Conservation (phyloP, 1,140 invertebrate genomes). For the Anastatus disparis region DNA sequence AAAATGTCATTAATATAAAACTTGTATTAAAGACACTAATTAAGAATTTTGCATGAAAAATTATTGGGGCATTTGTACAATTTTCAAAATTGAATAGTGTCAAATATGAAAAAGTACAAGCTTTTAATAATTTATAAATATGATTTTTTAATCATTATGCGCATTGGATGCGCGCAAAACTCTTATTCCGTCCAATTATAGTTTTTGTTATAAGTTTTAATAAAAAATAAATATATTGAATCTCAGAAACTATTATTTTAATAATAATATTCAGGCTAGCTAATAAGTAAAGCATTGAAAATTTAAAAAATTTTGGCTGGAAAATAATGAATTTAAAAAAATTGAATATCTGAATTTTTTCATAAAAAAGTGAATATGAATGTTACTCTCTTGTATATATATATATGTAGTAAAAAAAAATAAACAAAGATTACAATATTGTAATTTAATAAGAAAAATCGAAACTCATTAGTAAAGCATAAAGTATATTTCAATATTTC, state of each 20-base stretch:
- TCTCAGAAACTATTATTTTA: conserved; percentile 14
- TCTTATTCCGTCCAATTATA: conserved; percentile 26
- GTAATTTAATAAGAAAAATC: background rate
- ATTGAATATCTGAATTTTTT: background rate
- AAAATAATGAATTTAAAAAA: background rate
- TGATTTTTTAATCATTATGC: background rate
- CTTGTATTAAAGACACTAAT: background rate
- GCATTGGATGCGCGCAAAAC: background rate
- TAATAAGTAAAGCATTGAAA: background rate
- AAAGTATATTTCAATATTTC: background rate
- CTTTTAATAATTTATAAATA: conserved; percentile 17
- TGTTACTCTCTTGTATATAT: background rate
- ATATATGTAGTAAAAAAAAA: no score
- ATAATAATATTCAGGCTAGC: background rate
- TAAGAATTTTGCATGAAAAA: background rate
- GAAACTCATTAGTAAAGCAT: no score
- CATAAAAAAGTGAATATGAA: background rate
- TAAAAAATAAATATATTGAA: conserved; percentile 15
- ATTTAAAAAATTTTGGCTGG: background rate
- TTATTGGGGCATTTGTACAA: conserved; percentile 16
- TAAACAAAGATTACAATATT: background rate
- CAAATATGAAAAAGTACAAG: conserved; percentile 32
- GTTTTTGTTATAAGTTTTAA: conserved; percentile 2
- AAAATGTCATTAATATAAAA: background rate
- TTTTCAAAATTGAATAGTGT: conserved; percentile 2